Percentiles rank a stretch among this genome's conserved stretches.
Evolutionary conservation across 2,113 vertebrate genomes (phyloP).

Genomic region (Boleophthalmus pectinirostris): DNA sequence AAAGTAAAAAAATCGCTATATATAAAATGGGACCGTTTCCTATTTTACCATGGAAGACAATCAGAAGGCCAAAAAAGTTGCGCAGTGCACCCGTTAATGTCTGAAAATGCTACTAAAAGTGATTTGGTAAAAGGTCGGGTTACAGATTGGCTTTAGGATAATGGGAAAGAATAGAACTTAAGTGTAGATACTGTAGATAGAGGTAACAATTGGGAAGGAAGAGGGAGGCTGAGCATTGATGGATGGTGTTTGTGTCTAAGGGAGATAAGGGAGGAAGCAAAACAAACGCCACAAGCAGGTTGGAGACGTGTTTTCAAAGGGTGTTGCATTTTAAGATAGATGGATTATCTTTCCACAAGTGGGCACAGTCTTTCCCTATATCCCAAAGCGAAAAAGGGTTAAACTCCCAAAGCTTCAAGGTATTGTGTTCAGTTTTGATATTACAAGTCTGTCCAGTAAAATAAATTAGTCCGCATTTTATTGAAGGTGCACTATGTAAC

Average conservation of each 20-base stretch:
- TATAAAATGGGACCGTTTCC: too few species aligned
- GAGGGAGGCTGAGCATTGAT: neutral
- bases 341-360: neutral
- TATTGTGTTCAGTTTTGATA: too few species aligned
- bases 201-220: slow-evolving; percentile 2
- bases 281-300: slow-evolving; percentile 30
- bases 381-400: neutral
- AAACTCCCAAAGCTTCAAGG: too few species aligned
- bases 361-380: neutral
- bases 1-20: too few species aligned
- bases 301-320: slow-evolving; percentile 24
- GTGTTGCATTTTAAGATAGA: slow-evolving; percentile 14
- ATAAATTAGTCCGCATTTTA: too few species aligned
- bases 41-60: too few species aligned
- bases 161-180: neutral
- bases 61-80: neutral
- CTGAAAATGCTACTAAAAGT: slow-evolving; percentile 41
- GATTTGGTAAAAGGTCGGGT: slow-evolving; percentile 34
- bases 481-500: too few species aligned
- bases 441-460: too few species aligned
- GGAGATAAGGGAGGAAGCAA: slow-evolving; percentile 12
- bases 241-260: slow-evolving; percentile 16
- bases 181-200: neutral
- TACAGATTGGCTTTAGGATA: slow-evolving; percentile 9
- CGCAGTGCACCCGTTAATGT: slow-evolving; percentile 15